Percentiles rank a stretch among this genome's conserved stretches.
Conservation (phyloP, 2,888 invertebrate genomes). For the Phengaris arion region DNA sequence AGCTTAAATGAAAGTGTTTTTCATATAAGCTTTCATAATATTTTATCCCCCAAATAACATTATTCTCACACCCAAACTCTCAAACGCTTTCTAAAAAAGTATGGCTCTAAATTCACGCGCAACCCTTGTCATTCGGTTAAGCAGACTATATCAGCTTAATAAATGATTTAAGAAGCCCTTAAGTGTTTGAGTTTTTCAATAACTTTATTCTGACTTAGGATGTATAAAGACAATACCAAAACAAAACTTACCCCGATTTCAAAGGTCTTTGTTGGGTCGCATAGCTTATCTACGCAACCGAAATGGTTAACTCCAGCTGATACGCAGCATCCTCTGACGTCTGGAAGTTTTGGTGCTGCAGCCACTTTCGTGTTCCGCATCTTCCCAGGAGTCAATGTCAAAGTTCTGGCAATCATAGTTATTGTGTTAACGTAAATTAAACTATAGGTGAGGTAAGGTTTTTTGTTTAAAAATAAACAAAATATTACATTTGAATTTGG, state of each 20-base stretch:
- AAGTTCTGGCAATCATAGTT: slow-evolving; percentile 58
- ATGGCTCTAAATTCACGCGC: not conserved
- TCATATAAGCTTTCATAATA: no score
- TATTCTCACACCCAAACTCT: not conserved
- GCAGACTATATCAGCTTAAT: not conserved
- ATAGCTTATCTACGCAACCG: slow-evolving; percentile 87
- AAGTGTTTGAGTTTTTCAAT: not conserved
- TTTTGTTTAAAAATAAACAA: no score
- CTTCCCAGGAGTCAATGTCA: slow-evolving; percentile 84
- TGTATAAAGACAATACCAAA: not conserved
- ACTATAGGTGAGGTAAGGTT: not conserved
- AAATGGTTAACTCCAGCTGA: slow-evolving; percentile 85
- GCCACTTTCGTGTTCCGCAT: slow-evolving; percentile 78
- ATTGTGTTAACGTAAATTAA: not conserved
- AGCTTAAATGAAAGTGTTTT: no score
- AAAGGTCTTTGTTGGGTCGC: slow-evolving; percentile 84
- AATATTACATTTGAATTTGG: no score
- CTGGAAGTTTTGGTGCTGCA: slow-evolving; percentile 85
- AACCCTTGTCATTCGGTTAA: no score
- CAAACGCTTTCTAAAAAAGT: not conserved
- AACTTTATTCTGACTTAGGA: not conserved
- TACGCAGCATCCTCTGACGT: slow-evolving; percentile 86
- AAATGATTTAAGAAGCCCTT: not conserved
- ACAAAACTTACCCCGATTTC: slow-evolving; percentile 66
- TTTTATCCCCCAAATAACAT: not conserved